Conservation (phyloP, 2,113 vertebrate genomes). For the Poicephalus meyeri region DNA sequence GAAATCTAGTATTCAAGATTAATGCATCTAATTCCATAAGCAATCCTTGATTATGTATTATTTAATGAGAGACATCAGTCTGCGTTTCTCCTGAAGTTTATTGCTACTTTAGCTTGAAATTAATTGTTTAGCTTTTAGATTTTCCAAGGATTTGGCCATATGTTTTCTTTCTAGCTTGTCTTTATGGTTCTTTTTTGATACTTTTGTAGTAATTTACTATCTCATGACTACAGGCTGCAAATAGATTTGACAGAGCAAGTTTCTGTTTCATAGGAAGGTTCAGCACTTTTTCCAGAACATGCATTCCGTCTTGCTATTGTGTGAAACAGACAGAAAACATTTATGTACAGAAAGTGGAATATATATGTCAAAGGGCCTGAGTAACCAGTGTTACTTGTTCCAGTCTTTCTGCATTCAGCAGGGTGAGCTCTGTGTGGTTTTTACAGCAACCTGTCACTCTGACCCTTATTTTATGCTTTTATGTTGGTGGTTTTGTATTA, state of each 20-base stretch:
- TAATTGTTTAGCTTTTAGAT: neutral
- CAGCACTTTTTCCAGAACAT: neutral
- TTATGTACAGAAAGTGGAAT: neutral
- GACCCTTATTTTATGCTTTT: neutral
- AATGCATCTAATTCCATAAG: neutral
- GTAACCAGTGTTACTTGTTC: neutral
- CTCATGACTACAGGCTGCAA: neutral
- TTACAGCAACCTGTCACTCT: neutral
- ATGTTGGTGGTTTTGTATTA: neutral
- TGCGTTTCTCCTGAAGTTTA: neutral
- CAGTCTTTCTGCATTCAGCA: neutral
- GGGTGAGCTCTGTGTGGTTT: neutral
- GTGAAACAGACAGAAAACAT: neutral
- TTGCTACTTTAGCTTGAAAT: neutral
- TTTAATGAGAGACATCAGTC: neutral
- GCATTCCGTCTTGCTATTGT: neutral
- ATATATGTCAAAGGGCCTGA: neutral
- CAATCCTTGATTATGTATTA: neutral
- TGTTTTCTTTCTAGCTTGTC: neutral
- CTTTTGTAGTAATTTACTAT: neutral
- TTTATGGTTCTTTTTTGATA: neutral
- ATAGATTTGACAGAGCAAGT: neutral
- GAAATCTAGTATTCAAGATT: neutral
- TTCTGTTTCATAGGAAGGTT: neutral
- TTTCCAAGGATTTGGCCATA: neutral